Conservation (phyloP, 2,888 invertebrate species). For the Diarsia dahlii region DNA sequence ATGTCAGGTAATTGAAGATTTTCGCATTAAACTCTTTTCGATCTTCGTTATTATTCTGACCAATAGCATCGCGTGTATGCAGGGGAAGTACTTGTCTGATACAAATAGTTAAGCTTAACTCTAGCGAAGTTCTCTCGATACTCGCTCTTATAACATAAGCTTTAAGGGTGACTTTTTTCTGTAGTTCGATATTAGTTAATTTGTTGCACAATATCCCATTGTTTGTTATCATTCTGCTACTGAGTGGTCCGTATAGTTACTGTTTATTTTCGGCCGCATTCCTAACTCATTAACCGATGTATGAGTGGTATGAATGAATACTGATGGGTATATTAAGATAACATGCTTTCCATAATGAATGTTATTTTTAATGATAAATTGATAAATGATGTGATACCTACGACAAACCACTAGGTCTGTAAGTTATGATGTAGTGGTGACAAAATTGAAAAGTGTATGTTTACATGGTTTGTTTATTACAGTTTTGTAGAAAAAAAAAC, state of each 20-base stretch:
- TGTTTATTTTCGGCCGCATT: constrained; percentile 4
- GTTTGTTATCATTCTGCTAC: constrained; percentile 2
- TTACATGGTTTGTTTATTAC: background rate
- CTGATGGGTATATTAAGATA: background rate
- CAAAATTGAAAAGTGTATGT: no score
- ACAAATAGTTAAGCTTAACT: background rate
- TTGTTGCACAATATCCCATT: constrained; percentile 18
- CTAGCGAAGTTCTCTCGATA: constrained; percentile 3
- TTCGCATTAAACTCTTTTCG: background rate
- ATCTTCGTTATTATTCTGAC: constrained; percentile 23
- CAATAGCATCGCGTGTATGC: constrained; percentile 38
- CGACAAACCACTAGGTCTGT: background rate
- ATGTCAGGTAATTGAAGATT: constrained; percentile 21
- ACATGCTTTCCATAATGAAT: background rate
- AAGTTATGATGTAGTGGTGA: no score
- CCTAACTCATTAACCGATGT: constrained; percentile 24
- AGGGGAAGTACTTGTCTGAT: constrained; percentile 36
- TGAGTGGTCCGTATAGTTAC: background rate
- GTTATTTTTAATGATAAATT: background rate
- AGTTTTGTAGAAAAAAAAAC: background rate
- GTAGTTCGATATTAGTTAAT: constrained; percentile 9
- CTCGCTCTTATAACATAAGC: background rate
- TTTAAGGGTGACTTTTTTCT: constrained; percentile 14
- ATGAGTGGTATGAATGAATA: background rate
- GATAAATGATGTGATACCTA: background rate